These are phyloP conservation scores for Lapara coniferarum DNA, from an alignment of 2,888 invertebrate species.

Conservation along the genomic window DNA sequence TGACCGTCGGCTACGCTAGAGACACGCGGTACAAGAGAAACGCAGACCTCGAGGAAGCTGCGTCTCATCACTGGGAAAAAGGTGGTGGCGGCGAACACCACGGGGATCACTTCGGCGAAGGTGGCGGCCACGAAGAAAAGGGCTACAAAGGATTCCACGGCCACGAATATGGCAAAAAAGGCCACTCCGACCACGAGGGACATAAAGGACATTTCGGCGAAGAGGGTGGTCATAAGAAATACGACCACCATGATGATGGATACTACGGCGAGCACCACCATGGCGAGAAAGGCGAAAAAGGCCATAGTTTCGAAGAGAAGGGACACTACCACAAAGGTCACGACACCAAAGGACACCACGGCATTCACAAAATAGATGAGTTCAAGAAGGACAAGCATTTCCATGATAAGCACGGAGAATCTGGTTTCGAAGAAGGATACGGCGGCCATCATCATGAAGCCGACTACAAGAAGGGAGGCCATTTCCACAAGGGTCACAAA, in stretches of 20 bases:
- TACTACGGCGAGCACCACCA: slow-evolving; percentile 86
- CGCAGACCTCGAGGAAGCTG: slow-evolving; percentile 80
- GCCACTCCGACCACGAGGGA: slow-evolving; percentile 87
- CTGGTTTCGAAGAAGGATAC: slow-evolving; percentile 91
- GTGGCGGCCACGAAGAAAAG: slow-evolving; percentile 87
- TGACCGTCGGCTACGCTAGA: slow-evolving; percentile 73
- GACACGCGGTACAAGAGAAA: slow-evolving; percentile 75
- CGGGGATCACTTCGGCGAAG: slow-evolving; percentile 84
- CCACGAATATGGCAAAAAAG: slow-evolving; percentile 87
- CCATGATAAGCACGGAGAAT: slow-evolving; percentile 92
- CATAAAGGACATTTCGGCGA: slow-evolving; percentile 85
- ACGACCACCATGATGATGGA: slow-evolving; percentile 86
- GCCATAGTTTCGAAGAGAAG: slow-evolving; percentile 78
- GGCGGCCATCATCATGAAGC: slow-evolving; percentile 90
- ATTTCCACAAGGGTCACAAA: slow-evolving; percentile 91
- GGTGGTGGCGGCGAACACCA: slow-evolving; percentile 86
- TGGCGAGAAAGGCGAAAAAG: slow-evolving; percentile 86
- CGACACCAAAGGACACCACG: slow-evolving; percentile 92
- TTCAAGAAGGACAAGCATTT: slow-evolving; percentile 94
- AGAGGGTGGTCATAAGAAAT: slow-evolving; percentile 85
- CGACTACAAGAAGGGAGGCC: slow-evolving; percentile 90
- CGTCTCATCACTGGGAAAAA: slow-evolving; percentile 73
- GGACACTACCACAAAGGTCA: slow-evolving; percentile 93
- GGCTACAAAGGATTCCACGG: slow-evolving; percentile 87
- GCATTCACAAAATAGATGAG: slow-evolving; percentile 92